Evolutionary conservation across 2,113 vertebrate genomes (phyloP).

Genomic region (Monopterus albus): DNA sequence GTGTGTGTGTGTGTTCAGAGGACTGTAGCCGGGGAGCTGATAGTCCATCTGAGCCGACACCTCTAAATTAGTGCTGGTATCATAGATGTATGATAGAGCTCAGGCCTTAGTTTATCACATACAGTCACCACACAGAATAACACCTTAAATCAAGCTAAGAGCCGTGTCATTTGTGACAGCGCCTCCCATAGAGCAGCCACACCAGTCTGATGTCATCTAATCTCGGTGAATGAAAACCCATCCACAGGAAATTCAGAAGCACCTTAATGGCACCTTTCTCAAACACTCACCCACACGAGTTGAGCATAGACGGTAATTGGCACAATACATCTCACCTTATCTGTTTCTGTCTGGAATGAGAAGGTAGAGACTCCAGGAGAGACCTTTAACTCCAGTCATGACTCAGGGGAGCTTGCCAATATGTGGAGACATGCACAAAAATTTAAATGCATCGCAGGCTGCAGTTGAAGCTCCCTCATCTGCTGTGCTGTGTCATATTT

Average conservation of each 20-base stretch:
- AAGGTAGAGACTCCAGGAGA: conserved; percentile 22
- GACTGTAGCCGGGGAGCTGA: conserved; percentile 38
- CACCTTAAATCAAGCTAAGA: conserved; percentile 78
- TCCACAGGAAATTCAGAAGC: conserved; percentile 53
- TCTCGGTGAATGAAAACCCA: conserved; percentile 54
- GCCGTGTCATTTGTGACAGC: conserved; percentile 58
- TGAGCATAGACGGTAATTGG: conserved; percentile 57
- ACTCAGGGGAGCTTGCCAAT: conserved; percentile 46
- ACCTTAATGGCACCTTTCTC: conserved; percentile 69
- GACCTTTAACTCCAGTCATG: conserved; percentile 45
- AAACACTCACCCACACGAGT: conserved; percentile 41
- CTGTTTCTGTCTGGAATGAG: conserved; percentile 58
- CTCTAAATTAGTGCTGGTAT: conserved; percentile 74
- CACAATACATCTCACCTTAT: conserved; percentile 61
- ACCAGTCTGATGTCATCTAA: conserved; percentile 62
- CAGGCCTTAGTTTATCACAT: conserved; percentile 70
- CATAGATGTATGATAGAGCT: conserved; percentile 64
- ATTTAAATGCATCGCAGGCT: conserved; percentile 56
- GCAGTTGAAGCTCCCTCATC: conserved; percentile 51
- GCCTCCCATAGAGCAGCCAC: conserved; percentile 38
- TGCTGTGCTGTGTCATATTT: conserved; percentile 55
- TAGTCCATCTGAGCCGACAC: conserved; percentile 54
- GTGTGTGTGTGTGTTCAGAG: conserved; percentile 35
- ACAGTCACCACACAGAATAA: conserved; percentile 67
- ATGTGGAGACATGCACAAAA: conserved; percentile 36